Conservation (phyloP, 2,888 invertebrate species). For the Phasia obesa region DNA sequence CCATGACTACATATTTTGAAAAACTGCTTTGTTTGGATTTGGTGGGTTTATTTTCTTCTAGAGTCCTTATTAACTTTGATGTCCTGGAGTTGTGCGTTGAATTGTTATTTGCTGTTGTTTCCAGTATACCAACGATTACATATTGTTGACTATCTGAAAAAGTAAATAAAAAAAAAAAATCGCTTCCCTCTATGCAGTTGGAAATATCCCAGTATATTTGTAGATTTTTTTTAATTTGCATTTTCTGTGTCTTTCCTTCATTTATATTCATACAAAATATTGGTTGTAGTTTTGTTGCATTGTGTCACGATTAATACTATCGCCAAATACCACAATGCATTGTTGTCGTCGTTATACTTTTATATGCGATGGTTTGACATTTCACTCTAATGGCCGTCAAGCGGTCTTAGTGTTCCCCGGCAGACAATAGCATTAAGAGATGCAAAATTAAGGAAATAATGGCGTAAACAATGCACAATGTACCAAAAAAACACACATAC, state of each 20-base stretch:
- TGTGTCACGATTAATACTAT: conserved; percentile 22
- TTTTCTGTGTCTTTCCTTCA: background rate
- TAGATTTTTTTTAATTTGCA: conserved; percentile 15
- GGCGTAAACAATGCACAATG: background rate
- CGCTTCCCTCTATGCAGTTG: background rate
- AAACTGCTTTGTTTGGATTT: background rate
- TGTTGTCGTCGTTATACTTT: conserved; percentile 11
- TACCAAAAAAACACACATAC: background rate
- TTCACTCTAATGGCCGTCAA: conserved; percentile 64
- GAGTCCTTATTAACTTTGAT: conserved; percentile 55
- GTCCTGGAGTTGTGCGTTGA: conserved; percentile 33
- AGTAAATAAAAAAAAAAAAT: conserved; percentile 6
- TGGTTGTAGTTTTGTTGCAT: conserved; percentile 28
- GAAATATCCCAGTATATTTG: conserved; percentile 8
- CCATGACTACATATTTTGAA: conserved; percentile 11
- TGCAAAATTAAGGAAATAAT: conserved; percentile 55
- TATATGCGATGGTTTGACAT: conserved; percentile 58
- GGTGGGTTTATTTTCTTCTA: conserved; percentile 24
- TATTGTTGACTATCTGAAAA: conserved; percentile 42
- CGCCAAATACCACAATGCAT: conserved; percentile 28
- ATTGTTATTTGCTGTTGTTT: conserved; percentile 39
- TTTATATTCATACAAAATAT: background rate
- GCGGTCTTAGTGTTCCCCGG: conserved; percentile 30
- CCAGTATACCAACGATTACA: conserved; percentile 44
- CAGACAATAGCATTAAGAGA: conserved; percentile 36